Percentiles rank a stretch among this genome's conserved stretches.
phyloP scores from a whole-genome alignment of 2,113 vertebrate genomes.

The Oryzias celebensis region DNA sequence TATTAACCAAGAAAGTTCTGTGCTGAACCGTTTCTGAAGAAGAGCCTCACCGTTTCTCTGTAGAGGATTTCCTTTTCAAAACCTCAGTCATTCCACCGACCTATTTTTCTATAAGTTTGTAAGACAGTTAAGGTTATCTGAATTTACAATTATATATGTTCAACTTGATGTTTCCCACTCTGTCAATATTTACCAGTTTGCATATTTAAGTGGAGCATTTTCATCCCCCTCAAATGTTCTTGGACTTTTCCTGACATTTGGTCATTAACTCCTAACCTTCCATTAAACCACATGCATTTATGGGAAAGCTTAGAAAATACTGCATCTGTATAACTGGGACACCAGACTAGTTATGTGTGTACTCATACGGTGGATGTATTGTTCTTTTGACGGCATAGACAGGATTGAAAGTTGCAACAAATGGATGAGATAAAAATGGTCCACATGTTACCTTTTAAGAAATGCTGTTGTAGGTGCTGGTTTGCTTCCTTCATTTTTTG shows the following conservation, averaged over 20 bases:
- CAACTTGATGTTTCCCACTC: not conserved
- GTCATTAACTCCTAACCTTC: not conserved
- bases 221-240: conserved; percentile 29
- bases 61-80: no score
- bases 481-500: conserved; percentile 41
- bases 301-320: no score
- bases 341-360: no score
- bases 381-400: no score
- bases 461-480: conserved; percentile 36
- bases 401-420: no score
- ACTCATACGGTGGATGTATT: no score
- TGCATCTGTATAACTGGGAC: no score
- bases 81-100: no score
- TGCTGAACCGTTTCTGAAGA: no score
- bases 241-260: not conserved
- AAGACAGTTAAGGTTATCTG: not conserved
- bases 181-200: conserved; percentile 4
- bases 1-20: no score
- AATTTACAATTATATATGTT: not conserved
- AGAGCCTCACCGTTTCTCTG: no score
- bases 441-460: not conserved
- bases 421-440: conserved; percentile 55
- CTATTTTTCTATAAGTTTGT: no score
- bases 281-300: not conserved
- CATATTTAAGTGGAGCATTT: conserved; percentile 43